phyloP scores from a whole-genome alignment of 2,888 invertebrate species.

The Anthoptus insignis region DNA sequence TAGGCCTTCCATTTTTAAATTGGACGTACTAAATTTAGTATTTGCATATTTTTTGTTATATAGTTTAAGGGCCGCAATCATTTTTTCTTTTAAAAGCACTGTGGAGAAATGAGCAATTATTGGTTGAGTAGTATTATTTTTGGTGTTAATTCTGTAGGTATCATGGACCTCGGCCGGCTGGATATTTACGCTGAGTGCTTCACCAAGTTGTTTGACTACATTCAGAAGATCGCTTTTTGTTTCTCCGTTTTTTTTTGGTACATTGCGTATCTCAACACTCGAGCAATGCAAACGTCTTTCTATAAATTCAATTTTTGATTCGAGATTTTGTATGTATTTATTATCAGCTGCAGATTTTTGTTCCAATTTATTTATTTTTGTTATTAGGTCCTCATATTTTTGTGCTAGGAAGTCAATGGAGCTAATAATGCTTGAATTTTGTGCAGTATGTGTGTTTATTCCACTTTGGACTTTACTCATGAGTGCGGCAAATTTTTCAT shows the following conservation, averaged over 20 bases:
- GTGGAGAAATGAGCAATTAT: background rate
- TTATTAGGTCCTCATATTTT: background rate
- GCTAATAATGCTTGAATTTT: background rate
- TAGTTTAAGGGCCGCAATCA: constrained; percentile 13
- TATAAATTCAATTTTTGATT: background rate
- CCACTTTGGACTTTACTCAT: constrained; percentile 12
- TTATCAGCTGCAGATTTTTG: background rate
- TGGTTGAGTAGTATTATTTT: background rate
- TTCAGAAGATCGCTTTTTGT: background rate
- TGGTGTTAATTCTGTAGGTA: background rate
- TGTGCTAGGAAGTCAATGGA: background rate
- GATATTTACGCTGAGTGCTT: background rate
- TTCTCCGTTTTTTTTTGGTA: background rate
- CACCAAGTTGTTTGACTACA: background rate
- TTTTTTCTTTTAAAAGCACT: constrained; percentile 14
- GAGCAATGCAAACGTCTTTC: background rate
- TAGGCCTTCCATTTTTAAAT: background rate
- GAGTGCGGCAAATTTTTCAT: background rate
- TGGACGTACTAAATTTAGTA: constrained; percentile 24
- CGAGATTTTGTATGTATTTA: background rate
- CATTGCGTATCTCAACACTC: background rate
- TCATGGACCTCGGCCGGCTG: background rate
- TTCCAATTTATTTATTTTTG: background rate
- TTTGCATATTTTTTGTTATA: constrained; percentile 25
- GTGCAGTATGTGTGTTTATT: background rate